Evolutionary conservation across 2,113 vertebrate genomes (phyloP).

Genomic region (Hypocryptadius cinnamomeus): DNA sequence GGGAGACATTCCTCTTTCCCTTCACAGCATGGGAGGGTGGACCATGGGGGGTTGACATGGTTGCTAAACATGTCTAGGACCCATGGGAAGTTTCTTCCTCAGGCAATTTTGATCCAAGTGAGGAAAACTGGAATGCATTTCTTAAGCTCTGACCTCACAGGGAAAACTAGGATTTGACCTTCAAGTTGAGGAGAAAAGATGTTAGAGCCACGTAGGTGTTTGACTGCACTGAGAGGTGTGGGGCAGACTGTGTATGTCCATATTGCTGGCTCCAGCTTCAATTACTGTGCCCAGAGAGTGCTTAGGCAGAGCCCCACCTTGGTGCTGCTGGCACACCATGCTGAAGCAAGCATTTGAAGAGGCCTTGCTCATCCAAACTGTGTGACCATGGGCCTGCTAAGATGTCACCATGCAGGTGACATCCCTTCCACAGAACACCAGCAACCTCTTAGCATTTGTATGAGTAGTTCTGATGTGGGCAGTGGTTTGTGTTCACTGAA

Average conservation of each 20-base stretch:
- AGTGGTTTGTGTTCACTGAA: not conserved
- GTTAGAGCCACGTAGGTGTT: not conserved
- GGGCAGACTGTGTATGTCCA: not conserved
- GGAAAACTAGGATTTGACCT: not conserved
- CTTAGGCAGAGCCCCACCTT: not conserved
- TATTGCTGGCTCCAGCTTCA: not conserved
- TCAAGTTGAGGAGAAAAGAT: not conserved
- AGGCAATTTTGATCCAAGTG: not conserved
- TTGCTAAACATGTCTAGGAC: not conserved
- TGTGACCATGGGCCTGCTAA: not conserved
- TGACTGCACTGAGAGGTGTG: not conserved
- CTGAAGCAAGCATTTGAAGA: not conserved
- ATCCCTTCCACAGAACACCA: not conserved
- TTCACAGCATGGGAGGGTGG: not conserved
- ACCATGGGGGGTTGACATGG: fast-evolving
- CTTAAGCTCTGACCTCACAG: not conserved
- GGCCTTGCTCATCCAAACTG: not conserved
- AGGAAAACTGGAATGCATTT: not conserved
- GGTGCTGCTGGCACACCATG: not conserved
- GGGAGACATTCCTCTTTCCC: not conserved
- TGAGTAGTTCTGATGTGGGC: not conserved
- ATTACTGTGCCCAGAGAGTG: not conserved
- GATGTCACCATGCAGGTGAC: not conserved
- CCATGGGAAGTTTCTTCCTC: not conserved
- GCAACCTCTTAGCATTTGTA: not conserved